phyloP scores from a whole-genome alignment of 2,113 vertebrate species.

The Apodemus sylvaticus region DNA sequence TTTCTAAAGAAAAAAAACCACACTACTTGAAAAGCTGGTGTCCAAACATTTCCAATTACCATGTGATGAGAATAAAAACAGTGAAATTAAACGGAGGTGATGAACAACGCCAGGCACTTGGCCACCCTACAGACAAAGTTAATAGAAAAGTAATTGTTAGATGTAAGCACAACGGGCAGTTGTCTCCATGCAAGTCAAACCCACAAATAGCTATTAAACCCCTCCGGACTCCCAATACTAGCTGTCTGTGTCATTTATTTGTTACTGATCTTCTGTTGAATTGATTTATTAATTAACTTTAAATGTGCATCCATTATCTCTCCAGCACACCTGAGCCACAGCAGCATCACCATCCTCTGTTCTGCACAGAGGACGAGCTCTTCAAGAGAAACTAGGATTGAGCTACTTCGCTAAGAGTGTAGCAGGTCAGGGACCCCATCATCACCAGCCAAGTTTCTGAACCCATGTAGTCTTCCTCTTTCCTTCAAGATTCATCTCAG shows the following conservation, averaged over 20 bases:
- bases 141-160: conserved; percentile 67
- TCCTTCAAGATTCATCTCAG: not conserved
- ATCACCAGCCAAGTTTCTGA: not conserved
- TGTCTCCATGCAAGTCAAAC: conserved; percentile 39
- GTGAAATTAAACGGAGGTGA: conserved; percentile 52
- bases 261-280: not conserved
- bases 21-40: conserved; percentile 19
- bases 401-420: not conserved
- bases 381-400: not conserved
- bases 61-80: conserved; percentile 20
- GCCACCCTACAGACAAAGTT: conserved; percentile 64
- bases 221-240: not conserved
- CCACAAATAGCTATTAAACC: conserved; percentile 55
- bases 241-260: not conserved
- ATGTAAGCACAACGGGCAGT: conserved; percentile 6
- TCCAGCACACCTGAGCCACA: not conserved
- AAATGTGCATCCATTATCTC: not conserved
- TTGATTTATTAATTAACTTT: conserved; percentile 40
- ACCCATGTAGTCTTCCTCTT: not conserved
- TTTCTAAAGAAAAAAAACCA: conserved; percentile 21
- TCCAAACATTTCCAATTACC: conserved; percentile 30
- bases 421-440: not conserved
- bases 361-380: no score
- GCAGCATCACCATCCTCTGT: not conserved
- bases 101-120: conserved; percentile 15